phyloP scores from a whole-genome alignment of 2,888 invertebrate species.

The Eubasilissa splendida region DNA sequence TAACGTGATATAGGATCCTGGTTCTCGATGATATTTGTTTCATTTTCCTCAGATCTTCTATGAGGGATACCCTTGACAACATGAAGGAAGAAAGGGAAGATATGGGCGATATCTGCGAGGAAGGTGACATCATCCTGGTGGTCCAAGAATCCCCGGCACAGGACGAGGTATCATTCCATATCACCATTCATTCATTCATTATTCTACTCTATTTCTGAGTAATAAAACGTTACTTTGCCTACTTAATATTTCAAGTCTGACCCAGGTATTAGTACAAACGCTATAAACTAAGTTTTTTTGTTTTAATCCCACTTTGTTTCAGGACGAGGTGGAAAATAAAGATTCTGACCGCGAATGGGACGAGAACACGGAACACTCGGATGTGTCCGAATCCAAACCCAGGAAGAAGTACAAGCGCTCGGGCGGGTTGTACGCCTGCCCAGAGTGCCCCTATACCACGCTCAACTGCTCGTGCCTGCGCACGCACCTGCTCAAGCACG shows the following conservation, averaged over 20 bases:
- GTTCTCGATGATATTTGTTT: too few species aligned
- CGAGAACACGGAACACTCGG: background rate
- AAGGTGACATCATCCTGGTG: constrained; percentile 17
- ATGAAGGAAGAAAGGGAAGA: constrained; percentile 15
- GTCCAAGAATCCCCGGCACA: constrained; percentile 1
- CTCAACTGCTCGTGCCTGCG: background rate
- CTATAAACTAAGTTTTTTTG: background rate
- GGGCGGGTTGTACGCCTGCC: constrained; percentile 12
- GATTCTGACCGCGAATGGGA: background rate
- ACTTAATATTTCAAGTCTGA: too few species aligned
- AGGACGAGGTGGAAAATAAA: background rate
- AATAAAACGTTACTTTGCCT: too few species aligned
- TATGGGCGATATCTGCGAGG: background rate
- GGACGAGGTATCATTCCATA: background rate
- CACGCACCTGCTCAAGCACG: background rate
- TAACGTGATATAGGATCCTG: too few species aligned
- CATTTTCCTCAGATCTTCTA: too few species aligned
- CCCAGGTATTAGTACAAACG: too few species aligned
- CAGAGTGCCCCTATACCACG: constrained; percentile 4
- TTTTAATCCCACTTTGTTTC: background rate
- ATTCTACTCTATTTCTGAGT: background rate
- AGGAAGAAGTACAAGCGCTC: background rate
- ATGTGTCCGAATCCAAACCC: background rate
- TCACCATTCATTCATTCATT: background rate
- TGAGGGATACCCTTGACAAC: background rate